Conservation (phyloP, 1,140 invertebrate species). For the Tetraneura akinire region DNA sequence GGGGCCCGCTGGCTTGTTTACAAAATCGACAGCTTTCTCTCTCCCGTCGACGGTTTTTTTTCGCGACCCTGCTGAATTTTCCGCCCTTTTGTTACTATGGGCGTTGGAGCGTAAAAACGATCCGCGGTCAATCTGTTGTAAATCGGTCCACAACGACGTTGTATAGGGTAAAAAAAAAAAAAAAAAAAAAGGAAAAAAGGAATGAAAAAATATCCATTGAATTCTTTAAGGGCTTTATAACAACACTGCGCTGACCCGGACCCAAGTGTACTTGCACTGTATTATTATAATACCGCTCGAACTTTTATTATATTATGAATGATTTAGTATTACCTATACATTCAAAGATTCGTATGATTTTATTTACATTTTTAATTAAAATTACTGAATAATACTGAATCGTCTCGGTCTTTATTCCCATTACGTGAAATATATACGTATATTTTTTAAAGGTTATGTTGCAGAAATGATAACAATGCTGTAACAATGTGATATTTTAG, state of each 20-base stretch:
- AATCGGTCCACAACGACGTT: slow-evolving; percentile 25
- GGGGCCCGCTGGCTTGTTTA: slow-evolving; percentile 44
- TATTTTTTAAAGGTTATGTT: no score
- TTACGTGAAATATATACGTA: neutral
- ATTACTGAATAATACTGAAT: neutral
- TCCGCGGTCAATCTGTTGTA: slow-evolving; percentile 51
- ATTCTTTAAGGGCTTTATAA: slow-evolving; percentile 38
- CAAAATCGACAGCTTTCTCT: slow-evolving; percentile 50
- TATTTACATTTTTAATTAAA: no score
- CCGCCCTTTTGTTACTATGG: slow-evolving; percentile 47
- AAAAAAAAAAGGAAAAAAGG: no score
- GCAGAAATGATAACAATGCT: slow-evolving; percentile 1
- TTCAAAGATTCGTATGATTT: no score
- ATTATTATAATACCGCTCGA: neutral
- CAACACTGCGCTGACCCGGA: neutral
- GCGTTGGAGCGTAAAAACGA: slow-evolving; percentile 48
- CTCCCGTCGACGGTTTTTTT: slow-evolving; percentile 27
- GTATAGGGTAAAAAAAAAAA: neutral
- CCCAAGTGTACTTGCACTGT: neutral
- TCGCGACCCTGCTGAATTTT: slow-evolving; percentile 15
- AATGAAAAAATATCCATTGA: slow-evolving; percentile 18
- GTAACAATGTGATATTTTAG: slow-evolving; percentile 1
- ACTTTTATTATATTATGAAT: slow-evolving; percentile 23
- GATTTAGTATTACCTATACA: neutral
- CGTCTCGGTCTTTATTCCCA: no score